phyloP scores from a whole-genome alignment of 2,888 invertebrate genomes.

The Pharmacophagus antenor region DNA sequence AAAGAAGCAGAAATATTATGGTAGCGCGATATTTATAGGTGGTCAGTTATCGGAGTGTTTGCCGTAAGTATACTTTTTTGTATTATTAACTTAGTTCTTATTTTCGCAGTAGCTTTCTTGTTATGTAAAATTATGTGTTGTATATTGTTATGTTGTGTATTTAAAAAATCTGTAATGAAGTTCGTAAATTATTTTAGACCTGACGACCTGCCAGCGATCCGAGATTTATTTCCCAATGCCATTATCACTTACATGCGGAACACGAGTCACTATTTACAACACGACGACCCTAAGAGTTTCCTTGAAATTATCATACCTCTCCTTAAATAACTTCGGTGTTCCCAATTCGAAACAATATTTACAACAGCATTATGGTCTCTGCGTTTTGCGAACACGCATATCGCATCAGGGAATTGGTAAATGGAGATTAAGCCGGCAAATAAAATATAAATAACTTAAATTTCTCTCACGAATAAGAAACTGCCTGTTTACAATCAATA shows the following conservation, averaged over 20 bases:
- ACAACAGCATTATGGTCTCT: background rate
- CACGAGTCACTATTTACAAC: constrained; percentile 56
- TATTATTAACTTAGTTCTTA: background rate
- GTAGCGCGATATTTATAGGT: constrained; percentile 90
- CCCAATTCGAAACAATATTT: background rate
- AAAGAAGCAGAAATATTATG: constrained; percentile 64
- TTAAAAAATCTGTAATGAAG: background rate
- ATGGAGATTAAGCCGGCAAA: background rate
- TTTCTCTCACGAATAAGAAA: background rate
- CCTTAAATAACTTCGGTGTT: constrained; percentile 40
- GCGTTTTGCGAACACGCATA: background rate
- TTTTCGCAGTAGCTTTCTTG: too few species aligned
- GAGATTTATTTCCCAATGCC: constrained; percentile 63
- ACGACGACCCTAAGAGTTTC: constrained; percentile 64
- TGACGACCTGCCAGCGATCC: constrained; percentile 82
- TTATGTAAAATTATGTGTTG: too few species aligned
- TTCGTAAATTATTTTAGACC: constrained; percentile 45
- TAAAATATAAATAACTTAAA: background rate
- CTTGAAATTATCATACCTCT: constrained; percentile 65
- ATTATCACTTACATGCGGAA: constrained; percentile 56
- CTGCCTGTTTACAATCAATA: background rate
- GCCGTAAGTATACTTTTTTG: constrained; percentile 71
- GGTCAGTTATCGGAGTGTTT: constrained; percentile 91
- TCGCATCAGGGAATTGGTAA: background rate
- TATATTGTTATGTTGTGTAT: background rate